Conservation (phyloP, 2,888 invertebrate species). For the Mimas tiliae region DNA sequence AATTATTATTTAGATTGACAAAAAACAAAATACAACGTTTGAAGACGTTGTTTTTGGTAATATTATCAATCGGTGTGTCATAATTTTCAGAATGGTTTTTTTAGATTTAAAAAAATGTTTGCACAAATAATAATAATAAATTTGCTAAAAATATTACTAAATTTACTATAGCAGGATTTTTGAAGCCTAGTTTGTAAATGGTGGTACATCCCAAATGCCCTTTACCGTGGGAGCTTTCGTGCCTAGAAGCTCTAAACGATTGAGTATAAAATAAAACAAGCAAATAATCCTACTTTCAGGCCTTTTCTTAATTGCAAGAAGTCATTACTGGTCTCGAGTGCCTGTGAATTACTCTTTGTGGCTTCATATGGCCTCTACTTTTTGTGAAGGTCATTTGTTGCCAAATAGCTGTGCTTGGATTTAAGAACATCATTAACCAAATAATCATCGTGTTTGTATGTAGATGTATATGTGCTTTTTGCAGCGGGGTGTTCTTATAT, state of each 20-base stretch:
- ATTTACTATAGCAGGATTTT: no score
- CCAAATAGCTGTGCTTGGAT: not conserved
- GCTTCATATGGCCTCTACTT: constrained; percentile 6
- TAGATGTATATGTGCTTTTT: not conserved
- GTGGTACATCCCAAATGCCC: no score
- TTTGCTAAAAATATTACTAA: no score
- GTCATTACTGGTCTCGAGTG: constrained; percentile 3
- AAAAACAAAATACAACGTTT: no score
- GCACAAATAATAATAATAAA: no score
- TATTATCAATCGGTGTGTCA: no score
- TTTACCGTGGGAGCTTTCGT: not conserved
- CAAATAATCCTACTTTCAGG: constrained; percentile 4
- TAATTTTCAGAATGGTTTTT: no score
- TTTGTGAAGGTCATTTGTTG: not conserved
- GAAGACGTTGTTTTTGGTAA: no score
- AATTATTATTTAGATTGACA: no score
- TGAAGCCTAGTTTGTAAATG: no score
- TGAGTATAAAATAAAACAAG: constrained; percentile 16
- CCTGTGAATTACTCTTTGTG: constrained; percentile 7
- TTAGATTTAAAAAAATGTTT: no score
- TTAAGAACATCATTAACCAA: not conserved
- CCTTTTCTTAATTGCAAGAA: constrained; percentile 22
- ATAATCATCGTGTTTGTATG: not conserved
- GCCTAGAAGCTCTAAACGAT: constrained; percentile 1
- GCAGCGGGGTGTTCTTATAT: not conserved